phyloP scores from a whole-genome alignment of 1,140 invertebrate species.

The Phymorhynchus buccinoides region DNA sequence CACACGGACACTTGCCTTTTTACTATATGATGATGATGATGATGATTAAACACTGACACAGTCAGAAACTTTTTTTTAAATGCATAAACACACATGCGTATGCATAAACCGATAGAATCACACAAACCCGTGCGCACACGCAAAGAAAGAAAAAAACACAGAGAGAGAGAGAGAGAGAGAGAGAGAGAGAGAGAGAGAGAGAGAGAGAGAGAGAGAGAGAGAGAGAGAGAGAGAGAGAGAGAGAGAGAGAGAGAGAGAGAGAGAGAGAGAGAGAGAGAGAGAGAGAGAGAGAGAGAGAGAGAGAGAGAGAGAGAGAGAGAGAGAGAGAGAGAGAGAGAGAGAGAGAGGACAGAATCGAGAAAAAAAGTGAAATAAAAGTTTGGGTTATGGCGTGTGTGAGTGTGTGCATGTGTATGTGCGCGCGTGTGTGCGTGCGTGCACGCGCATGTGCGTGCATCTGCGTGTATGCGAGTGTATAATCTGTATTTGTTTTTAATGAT shows the following conservation, averaged over 20 bases:
- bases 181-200: not conserved
- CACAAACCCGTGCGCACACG: not conserved
- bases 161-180: not conserved
- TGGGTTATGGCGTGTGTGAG: not conserved
- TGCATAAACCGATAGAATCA: not conserved
- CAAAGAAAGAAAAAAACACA: not conserved
- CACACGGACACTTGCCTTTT: too few relatives aligned
- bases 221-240: not conserved
- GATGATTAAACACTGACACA: not conserved
- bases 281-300: too few relatives aligned
- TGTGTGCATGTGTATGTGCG: not conserved
- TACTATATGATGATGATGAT: too few relatives aligned
- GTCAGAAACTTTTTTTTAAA: not conserved
- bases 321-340: conserved; percentile 3
- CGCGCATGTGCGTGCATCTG: not conserved
- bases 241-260: too few relatives aligned
- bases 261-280: too few relatives aligned
- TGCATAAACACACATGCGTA: conserved; percentile 3
- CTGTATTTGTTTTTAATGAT: too few relatives aligned
- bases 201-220: not conserved
- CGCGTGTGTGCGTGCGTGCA: conserved; percentile 6
- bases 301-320: conserved; percentile 3
- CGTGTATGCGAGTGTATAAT: conserved; percentile 11
- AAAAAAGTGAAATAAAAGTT: not conserved
- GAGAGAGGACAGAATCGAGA: not conserved